These are phyloP conservation scores for Drosophila neocordata DNA, from an alignment of 1,140 invertebrate genomes.

Conservation along the genomic window DNA sequence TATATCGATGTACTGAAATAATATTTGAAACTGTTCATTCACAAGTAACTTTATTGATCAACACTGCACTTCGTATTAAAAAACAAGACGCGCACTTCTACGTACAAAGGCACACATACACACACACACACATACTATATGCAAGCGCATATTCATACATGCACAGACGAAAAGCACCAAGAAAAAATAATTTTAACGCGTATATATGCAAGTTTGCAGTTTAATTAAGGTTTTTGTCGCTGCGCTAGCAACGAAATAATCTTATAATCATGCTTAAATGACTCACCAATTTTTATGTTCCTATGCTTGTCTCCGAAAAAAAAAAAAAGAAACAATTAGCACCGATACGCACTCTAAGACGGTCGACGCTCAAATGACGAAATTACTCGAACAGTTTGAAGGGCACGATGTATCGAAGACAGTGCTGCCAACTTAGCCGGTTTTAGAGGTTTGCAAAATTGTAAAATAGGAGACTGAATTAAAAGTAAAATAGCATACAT, in stretches of 20 bases:
- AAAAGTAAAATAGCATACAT: too few relatives aligned
- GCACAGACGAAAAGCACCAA: neutral
- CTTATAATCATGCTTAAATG: neutral
- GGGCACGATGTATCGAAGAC: neutral
- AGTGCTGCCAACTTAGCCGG: neutral
- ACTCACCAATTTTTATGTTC: neutral
- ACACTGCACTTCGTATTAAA: neutral
- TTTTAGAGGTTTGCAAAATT: neutral
- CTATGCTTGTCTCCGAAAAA: neutral
- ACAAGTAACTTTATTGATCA: too few relatives aligned
- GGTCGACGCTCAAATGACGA: slow-evolving; percentile 35
- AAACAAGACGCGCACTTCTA: neutral
- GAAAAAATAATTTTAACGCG: neutral
- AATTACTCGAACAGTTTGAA: neutral
- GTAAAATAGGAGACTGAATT: too few relatives aligned
- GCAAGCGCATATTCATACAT: neutral
- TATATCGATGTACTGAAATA: neutral
- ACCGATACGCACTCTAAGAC: slow-evolving; percentile 27
- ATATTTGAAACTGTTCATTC: neutral
- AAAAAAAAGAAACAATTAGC: neutral
- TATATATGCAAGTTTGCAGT: neutral
- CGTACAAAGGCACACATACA: neutral
- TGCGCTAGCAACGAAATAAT: neutral
- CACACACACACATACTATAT: neutral
- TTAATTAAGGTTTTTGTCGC: neutral